A percentile compares a stretch with the other conserved stretches of the same genome.
phyloP scores from a whole-genome alignment of 2,113 vertebrate species.

The Parus major region DNA sequence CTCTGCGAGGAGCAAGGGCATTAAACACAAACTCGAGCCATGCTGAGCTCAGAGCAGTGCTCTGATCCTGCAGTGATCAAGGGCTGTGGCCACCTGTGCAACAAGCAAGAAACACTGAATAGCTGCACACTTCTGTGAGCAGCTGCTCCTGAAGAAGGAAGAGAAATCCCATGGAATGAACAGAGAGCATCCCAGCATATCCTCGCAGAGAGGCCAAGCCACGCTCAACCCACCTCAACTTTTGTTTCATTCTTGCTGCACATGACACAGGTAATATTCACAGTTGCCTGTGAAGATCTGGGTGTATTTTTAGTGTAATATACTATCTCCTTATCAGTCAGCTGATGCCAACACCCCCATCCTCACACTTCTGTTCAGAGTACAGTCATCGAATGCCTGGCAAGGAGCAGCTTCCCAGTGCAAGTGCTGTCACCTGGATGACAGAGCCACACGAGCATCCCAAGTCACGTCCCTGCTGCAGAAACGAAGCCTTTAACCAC shows the following conservation, averaged over 20 bases:
- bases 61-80: not conserved
- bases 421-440: not conserved
- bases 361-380: not conserved
- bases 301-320: not conserved
- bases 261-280: not conserved
- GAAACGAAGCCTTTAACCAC: not conserved
- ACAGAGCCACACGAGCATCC: not conserved
- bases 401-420: not conserved
- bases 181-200: not conserved
- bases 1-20: not conserved
- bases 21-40: accelerated
- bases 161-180: accelerated
- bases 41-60: not conserved
- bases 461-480: not conserved
- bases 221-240: not conserved
- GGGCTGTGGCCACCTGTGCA: not conserved
- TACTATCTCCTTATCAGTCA: not conserved
- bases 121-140: not conserved
- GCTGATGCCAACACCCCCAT: not conserved
- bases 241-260: not conserved
- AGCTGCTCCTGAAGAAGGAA: not conserved
- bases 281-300: not conserved
- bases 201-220: not conserved
- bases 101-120: not conserved
- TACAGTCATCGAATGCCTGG: not conserved